Conservation (phyloP, 2,888 invertebrate genomes). For the Eutolmus rufibarbis region DNA sequence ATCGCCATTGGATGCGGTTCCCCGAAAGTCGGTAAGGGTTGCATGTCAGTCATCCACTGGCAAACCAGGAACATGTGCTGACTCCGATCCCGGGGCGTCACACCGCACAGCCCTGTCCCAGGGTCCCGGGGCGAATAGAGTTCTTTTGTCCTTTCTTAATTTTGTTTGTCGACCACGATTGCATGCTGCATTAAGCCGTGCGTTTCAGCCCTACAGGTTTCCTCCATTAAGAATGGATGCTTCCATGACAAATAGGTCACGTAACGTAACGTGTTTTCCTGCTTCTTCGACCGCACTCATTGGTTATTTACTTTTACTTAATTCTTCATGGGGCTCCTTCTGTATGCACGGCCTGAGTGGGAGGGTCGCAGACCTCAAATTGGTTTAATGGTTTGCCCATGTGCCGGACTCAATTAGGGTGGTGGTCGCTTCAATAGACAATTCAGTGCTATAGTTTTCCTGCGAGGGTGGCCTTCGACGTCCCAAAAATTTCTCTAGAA, state of each 20-base stretch:
- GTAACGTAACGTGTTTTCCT: conserved; percentile 40
- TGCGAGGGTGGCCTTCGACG: neutral
- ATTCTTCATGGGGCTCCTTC: neutral
- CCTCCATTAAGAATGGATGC: conserved; percentile 45
- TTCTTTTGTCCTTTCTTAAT: conserved; percentile 1
- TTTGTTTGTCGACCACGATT: neutral
- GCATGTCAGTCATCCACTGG: neutral
- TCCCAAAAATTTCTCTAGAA: neutral
- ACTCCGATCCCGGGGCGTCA: neutral
- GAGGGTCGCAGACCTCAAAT: conserved; percentile 25
- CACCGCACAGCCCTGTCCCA: neutral
- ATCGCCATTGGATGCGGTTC: neutral
- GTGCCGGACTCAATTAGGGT: conserved; percentile 32
- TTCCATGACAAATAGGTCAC: conserved; percentile 46
- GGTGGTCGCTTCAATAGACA: neutral
- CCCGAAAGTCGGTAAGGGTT: neutral
- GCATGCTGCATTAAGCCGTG: conserved; percentile 10
- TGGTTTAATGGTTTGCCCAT: conserved; percentile 8
- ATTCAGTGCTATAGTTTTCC: neutral
- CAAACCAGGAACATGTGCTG: neutral
- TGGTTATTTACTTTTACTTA: conserved; percentile 36
- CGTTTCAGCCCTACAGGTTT: neutral
- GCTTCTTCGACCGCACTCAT: neutral
- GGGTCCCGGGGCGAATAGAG: neutral
- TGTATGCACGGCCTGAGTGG: neutral